Evolutionary conservation across 2,113 vertebrate species (phyloP), one percentile per base, ranked within the genome.

Genomic region (Corvus hawaiiensis): DNA sequence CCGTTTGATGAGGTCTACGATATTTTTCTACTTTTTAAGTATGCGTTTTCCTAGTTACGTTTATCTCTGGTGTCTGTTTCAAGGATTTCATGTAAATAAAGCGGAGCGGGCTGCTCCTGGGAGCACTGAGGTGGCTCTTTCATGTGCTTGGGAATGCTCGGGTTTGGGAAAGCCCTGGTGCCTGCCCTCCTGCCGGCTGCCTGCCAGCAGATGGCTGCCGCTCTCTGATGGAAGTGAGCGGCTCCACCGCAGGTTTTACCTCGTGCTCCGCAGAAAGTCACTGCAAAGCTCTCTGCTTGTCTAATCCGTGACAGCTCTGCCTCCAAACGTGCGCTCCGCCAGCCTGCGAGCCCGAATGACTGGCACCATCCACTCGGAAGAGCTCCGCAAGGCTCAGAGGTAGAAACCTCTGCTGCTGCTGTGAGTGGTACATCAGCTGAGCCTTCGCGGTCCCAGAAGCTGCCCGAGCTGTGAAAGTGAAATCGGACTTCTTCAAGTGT

Each of bases 131-230:
- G 28, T 59, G 74, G 35, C 15, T 75, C 22, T 74, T 16, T 6
- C 3, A 3, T 3, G 15, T 0, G 0, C 7, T 16, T 3, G 3
- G 4, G 32, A 17, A 2, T 0, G 11, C 26, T 0, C 32, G 22
- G 24, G 3, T 67, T 75, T 18, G 51, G 93, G 72, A 5, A 8
- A 22, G 23, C 72, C 73, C 12, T 1, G 43, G 1, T 18, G 30
- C 33, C 82, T 69, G 71, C n/a, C 18, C 52, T 84, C 41, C 74
- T 44, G 88, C 90, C 54, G 51, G 85, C 84, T 76, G 85, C 54
- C 73, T 64, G 90, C 95, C 92, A 84, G 90, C 89, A 93, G 93
- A 30, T 72, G 93, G 93, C 93, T 93, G 95, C 77, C 58, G 46
- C 78, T 93, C 64, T 43, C 83, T 19, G 37, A 63, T 7, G 68